Evolutionary conservation across 2,888 invertebrate species (phyloP), one percentile per base, ranked within the genome.

Genomic region (Dynastes hyllus): DNA sequence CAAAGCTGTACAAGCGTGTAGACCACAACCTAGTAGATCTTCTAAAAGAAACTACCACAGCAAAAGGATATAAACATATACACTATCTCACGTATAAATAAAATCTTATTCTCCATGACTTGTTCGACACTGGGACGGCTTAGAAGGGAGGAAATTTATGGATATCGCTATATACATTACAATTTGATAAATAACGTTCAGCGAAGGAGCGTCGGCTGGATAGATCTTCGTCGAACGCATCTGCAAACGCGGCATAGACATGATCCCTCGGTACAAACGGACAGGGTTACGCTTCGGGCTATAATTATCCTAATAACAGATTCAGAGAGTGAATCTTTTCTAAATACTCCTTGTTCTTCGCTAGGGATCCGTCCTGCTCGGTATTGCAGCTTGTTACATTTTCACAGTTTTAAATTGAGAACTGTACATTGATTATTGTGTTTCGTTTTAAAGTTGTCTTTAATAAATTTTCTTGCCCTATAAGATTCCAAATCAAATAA

Each of bases 261-360:
- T 83, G 81, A 82, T 83, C 81, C 82, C 55, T 58, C 84, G 84
- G 84, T 86, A 67, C 67, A 86, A 86, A 87, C 87, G 83, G 86
- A 87, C 87, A 85, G 86, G 86, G 85, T 82, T 85, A 81, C 84
- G 86, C 88, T 82, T 79, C 77, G 83, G 85, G 87, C 86, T 87
- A 86, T 88, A 88, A 88, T 88, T 88, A 88, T 88, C 86, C 86
- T 88, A 88, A 88, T 88, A 87, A 88, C 87, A 88, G 87, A 87
- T 88, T 87, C 87, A 86, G 85, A 76, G 67, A 51, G 63, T 58
- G 58, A 58, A 40, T 75, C 75, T 58, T 45, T 58, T 58, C 73
- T 73, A 77, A 78, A 76, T 76, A 76, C 61, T 53, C 45, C 61
- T 61, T 37, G 67, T 61, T 78, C 29, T 45, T 29, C 29, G 0